Evolutionary conservation across 37 sponge, comb jelly and placozoan genomes (phyloP), one percentile per base, ranked within the genome.

Genomic region (Petrosia ficiformis): DNA sequence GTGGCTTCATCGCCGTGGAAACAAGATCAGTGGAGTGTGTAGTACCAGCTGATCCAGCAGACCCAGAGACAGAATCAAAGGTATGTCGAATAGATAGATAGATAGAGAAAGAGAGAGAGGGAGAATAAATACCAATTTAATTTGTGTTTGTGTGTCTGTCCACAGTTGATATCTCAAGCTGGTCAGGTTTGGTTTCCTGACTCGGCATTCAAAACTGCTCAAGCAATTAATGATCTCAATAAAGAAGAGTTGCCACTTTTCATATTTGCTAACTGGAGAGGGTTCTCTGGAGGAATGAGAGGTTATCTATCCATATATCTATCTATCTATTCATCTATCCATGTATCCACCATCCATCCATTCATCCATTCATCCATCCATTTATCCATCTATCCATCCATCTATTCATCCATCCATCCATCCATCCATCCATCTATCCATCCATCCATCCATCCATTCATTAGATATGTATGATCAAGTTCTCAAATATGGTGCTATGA

Each of bases 221-320:
- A 97, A 72, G 85, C 99, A 16, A 89, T 97, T 35, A 31, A 67
- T n/a, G 99, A 97, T 75, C 81, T 94, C 74, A 82, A 90, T 81
- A 77, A 80, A 39, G 99, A 97, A 59, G 90, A 82, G 24, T 90
- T 97, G 1, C 95, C 99, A 36, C 82, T 97, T 14, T 82, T 97
- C 57, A 94, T 97, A 6, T 97, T 97, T 74, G 99, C 99, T 70
- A 97, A 97, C 73, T 97, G 99, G 99, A 88, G 99, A 72, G 99
- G 99, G 1, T 97, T 97, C 77, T 94, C 95, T 35, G 99, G 99
- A 31, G 99, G 99, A 42, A 92, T 95, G 93, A 94, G 99, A 92
- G 98, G 98, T 91, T 44, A 78, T 77, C 39, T 11, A 44, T 11
- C 64, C 11, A 76, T 32, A 3, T 31, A 11, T 69, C n/a, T 5